Conservation (phyloP, 2,797 vertebrate species). For the Halcyon chelicuti region DNA sequence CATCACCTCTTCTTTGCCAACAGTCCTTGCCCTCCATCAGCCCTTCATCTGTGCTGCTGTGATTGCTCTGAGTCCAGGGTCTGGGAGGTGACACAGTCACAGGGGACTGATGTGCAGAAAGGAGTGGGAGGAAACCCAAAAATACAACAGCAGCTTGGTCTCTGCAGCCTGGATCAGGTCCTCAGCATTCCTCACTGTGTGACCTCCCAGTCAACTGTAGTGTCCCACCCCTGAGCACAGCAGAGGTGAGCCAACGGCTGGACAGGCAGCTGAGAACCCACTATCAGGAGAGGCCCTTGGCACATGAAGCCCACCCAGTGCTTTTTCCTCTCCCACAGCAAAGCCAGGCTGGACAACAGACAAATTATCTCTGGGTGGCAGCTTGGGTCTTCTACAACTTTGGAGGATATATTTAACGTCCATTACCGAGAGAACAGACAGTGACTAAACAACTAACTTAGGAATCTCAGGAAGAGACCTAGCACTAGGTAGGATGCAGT, state of each 20-base stretch:
- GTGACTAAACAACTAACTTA: neutral
- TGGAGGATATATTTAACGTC: neutral
- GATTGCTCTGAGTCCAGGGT: fast-evolving
- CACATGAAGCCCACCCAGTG: fast-evolving
- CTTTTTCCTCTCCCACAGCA: neutral
- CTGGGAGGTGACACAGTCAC: neutral
- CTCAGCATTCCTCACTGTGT: neutral
- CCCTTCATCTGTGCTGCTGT: neutral
- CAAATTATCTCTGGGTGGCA: neutral
- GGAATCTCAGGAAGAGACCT: neutral
- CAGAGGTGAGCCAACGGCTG: neutral
- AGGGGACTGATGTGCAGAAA: neutral
- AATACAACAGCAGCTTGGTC: neutral
- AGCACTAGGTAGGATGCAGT: neutral
- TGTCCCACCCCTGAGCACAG: fast-evolving
- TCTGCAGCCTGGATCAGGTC: neutral
- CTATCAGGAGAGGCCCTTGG: fast-evolving
- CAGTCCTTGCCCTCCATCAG: neutral
- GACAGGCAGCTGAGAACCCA: neutral
- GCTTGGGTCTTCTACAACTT: neutral
- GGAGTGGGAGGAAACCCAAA: neutral
- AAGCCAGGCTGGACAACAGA: neutral
- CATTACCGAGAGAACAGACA: neutral
- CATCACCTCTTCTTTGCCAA: neutral
- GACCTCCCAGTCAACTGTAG: neutral